Evolutionary conservation across 2,797 vertebrate genomes (phyloP), one percentile per base, ranked within the genome.

Genomic region (Echiichthys vipera): DNA sequence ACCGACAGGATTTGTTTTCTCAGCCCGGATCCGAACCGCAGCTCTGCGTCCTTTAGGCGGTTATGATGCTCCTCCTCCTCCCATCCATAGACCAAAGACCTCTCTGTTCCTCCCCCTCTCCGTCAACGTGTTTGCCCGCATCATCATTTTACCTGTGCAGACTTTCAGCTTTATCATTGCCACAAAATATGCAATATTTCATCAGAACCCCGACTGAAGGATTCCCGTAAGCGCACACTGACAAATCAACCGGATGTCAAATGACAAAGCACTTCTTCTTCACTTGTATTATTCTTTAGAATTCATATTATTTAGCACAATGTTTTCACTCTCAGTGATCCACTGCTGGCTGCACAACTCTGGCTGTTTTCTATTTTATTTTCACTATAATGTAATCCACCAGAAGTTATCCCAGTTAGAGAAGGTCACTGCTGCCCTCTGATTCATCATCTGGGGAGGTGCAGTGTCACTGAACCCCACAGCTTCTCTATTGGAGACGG

Each of bases 61-160:
- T 15, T 53, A 20, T 24, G 64, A 85, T 7, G 87, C 89, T 85
- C 87, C 85, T 71, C 46, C 85, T 86, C 81, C 82, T 84, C 76
- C 81, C 70, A 77, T 72, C 58, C 42, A 42, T 25, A 37, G 37
- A 74, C 3, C 58, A 25, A 14, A 78, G 22, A 49, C 47, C 39
- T 57, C 42, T 43, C 43, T 25, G 7, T 25, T 2, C 15, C 51
- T 7, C 30, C 27, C 15, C 4, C 36, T 43, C 51, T 40, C 37
- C 15, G 27, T 36, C 67, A 50, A 20, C 42, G 15, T 59, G 34
- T 64, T 49, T 51, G 32, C 13, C n/a, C 10, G 50, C 46, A 57
- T 55, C 68, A 63, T 58, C 54, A 42, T 36, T 55, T 51, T 32
- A 79, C 71, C 64, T 64, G 45, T 29, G 57, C 53, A 49, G 30